These are phyloP conservation scores for Hoplostethus mediterraneus DNA, from an alignment of 2,797 vertebrate genomes.

Conservation along the genomic window DNA sequence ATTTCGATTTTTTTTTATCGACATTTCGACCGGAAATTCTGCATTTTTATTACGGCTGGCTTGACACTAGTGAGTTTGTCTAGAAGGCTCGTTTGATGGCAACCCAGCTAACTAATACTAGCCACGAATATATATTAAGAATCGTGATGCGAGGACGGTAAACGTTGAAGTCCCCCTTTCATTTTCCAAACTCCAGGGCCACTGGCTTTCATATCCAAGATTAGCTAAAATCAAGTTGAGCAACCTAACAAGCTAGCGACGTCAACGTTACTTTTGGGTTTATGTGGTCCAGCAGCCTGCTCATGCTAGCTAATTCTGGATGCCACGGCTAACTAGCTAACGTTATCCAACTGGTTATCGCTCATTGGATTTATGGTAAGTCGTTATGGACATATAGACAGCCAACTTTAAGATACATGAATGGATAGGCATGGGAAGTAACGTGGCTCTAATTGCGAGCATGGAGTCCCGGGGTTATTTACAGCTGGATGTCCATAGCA, in stretches of 20 bases:
- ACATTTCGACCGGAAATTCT: slow-evolving; percentile 27
- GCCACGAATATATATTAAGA: slow-evolving; percentile 13
- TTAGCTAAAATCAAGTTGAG: neutral
- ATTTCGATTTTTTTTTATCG: no score
- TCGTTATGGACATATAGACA: neutral
- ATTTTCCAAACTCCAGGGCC: neutral
- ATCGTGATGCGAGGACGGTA: neutral
- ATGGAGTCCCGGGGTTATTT: slow-evolving; percentile 31
- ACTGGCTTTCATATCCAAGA: neutral
- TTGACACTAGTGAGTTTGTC: slow-evolving; percentile 5
- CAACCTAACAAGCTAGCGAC: slow-evolving; percentile 43
- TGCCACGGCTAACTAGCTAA: slow-evolving; percentile 44
- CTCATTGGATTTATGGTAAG: neutral
- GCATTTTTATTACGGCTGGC: neutral
- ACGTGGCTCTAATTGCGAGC: neutral
- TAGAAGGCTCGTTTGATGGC: slow-evolving; percentile 3
- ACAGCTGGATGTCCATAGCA: neutral
- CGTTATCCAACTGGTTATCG: neutral
- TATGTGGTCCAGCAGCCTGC: slow-evolving; percentile 47
- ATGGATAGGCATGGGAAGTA: slow-evolving; percentile 16
- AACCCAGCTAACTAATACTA: neutral
- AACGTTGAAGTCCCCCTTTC: neutral
- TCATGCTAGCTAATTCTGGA: slow-evolving; percentile 37
- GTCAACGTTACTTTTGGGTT: slow-evolving; percentile 12
- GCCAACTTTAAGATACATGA: neutral